phyloP scores from a whole-genome alignment of 30 jellyfish, hydroid and myxozoan genomes.

The Cassiopea xamachana region DNA sequence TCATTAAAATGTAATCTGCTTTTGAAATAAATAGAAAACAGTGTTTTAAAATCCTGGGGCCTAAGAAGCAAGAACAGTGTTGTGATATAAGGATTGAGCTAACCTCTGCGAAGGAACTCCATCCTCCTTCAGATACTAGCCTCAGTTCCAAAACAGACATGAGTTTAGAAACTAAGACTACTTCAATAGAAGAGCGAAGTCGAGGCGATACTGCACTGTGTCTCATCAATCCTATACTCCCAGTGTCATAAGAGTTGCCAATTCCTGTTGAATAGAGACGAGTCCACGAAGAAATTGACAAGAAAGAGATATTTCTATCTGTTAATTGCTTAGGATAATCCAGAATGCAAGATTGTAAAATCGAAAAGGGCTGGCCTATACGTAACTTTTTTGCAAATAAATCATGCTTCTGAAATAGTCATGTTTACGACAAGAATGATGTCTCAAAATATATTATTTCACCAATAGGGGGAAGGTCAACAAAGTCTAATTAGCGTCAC shows the following conservation, averaged over 20 bases:
- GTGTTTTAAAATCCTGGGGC: too few relatives aligned
- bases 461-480: too few relatives aligned
- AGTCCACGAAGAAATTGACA: not conserved
- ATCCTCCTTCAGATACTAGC: conserved; percentile 67
- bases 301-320: not conserved
- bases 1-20: too few relatives aligned
- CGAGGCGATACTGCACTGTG: conserved; percentile 82
- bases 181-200: conserved; percentile 89
- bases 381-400: too few relatives aligned
- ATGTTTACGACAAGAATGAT: too few relatives aligned
- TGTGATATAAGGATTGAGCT: not conserved
- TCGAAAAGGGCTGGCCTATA: too few relatives aligned
- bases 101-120: conserved; percentile 73
- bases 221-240: conserved; percentile 78
- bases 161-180: conserved; percentile 71
- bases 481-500: too few relatives aligned
- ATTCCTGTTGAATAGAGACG: conserved; percentile 50
- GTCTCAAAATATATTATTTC: too few relatives aligned
- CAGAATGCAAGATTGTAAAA: too few relatives aligned
- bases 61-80: not conserved
- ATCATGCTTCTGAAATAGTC: too few relatives aligned
- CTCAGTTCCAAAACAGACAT: conserved; percentile 82
- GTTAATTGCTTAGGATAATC: too few relatives aligned
- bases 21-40: too few relatives aligned
- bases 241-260: conserved; percentile 74